phyloP scores from a whole-genome alignment of 2,797 vertebrate species.

The Spondyliosoma cantharus region DNA sequence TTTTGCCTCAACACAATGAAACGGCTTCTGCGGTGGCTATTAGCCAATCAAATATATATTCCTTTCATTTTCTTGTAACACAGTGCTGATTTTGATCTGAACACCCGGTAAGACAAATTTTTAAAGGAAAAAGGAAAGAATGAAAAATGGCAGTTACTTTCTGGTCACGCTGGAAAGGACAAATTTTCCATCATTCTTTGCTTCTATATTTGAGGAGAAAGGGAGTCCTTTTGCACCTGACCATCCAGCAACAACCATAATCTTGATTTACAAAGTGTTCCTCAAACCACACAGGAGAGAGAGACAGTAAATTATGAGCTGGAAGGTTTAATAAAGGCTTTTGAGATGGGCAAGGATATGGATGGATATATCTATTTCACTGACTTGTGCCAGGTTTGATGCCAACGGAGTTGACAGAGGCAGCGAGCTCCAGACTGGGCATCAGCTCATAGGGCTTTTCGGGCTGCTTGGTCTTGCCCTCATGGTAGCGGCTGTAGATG shows the following conservation, averaged over 20 bases:
- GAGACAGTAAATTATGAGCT: constrained; percentile 40
- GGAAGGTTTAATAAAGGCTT: constrained; percentile 66
- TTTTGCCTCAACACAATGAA: neutral
- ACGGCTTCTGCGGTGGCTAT: too few relatives aligned
- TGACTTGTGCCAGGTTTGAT: constrained; percentile 98
- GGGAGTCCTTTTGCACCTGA: constrained; percentile 57
- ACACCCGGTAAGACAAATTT: constrained; percentile 44
- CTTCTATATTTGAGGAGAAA: constrained; percentile 4
- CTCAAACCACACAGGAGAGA: constrained; percentile 52
- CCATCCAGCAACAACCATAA: constrained; percentile 67
- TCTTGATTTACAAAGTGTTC: constrained; percentile 45
- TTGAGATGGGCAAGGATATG: constrained; percentile 68
- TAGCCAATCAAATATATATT: neutral
- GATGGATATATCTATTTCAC: constrained; percentile 82
- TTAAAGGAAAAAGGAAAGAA: constrained; percentile 35
- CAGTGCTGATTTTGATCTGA: constrained; percentile 59
- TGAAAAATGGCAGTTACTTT: constrained; percentile 60
- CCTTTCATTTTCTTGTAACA: constrained; percentile 12
- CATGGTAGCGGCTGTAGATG: constrained; percentile 99
- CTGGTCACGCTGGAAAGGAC: constrained; percentile 70
- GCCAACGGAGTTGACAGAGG: constrained; percentile 92
- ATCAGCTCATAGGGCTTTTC: constrained; percentile 98
- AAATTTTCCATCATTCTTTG: neutral
- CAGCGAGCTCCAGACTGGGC: constrained; percentile 93
- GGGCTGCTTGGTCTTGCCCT: constrained; percentile 96